These are phyloP conservation scores for Saiga tatarica DNA, from an alignment of 2,113 vertebrate genomes.

Conservation along the genomic window DNA sequence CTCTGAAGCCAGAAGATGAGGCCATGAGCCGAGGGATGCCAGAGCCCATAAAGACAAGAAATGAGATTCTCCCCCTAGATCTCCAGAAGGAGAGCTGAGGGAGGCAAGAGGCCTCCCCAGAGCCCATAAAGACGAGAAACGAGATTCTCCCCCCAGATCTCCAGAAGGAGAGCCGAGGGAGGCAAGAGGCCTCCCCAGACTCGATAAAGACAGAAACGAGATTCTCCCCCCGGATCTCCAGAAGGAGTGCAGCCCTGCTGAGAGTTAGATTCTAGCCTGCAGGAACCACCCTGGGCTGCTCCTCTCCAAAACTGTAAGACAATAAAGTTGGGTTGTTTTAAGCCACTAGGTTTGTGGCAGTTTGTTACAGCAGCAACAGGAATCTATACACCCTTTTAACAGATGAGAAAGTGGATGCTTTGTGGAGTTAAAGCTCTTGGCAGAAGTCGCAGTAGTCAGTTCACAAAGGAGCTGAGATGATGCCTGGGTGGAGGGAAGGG, in stretches of 20 bases:
- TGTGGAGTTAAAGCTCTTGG: neutral
- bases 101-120: neutral
- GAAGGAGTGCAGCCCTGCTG: neutral
- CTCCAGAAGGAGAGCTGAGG: neutral
- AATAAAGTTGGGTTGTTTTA: neutral
- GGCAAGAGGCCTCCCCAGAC: neutral
- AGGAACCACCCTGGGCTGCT: neutral
- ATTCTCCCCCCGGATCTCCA: too few species aligned
- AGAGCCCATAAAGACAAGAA: neutral
- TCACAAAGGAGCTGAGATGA: neutral
- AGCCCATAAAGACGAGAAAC: neutral
- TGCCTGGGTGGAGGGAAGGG: fast-evolving
- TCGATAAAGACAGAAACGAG: neutral
- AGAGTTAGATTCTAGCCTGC: neutral
- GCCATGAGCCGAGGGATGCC: neutral
- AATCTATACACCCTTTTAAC: neutral
- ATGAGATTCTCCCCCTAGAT: too few species aligned
- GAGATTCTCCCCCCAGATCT: too few species aligned
- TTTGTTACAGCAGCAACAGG: neutral
- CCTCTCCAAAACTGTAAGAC: neutral
- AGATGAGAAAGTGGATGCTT: neutral
- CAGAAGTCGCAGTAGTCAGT: neutral
- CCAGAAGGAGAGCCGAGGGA: neutral
- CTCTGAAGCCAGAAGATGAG: neutral
- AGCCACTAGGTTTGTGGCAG: neutral